Evolutionary conservation across 2,113 vertebrate species (phyloP), one percentile per base, ranked within the genome.

Genomic region (Macquaria ambigua): DNA sequence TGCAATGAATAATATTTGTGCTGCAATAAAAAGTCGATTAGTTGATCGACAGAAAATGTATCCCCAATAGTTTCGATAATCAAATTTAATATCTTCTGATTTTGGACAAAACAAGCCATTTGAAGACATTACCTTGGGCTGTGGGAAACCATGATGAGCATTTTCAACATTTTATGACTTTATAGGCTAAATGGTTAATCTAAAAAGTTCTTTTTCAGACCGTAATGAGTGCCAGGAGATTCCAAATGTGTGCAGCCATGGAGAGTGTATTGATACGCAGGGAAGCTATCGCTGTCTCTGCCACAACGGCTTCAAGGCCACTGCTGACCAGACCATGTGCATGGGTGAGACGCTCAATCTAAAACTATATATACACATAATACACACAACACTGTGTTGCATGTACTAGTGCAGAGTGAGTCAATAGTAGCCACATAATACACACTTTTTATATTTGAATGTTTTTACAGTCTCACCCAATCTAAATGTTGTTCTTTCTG

Each of bases 211-310:
- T 39, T 5, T 2, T 64, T 74, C 64, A 99, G 98, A 98, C 88
- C 96, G 96, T 25, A 97, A 99, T 0, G 97, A 99, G 82, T 99
- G 98, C 88, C 95, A 91, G 91, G 98, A 99, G 92, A 98, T 97
- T 87, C 96, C 96, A 15, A 97, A 97, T 0, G 95, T 97, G 39
- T 98, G 97, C 92, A 98, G 97, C 93, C 97, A 98, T 0, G 98
- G 98, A 0, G 93, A 97, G 87, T 99, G 98, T 0, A 94, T 99
- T 8, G 97, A 99, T 92, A 98, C 96, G 0, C 96, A 97, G 87
- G 97, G 97, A 81, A 97, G 98, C 92, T 99, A 97, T 68, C 91
- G 95, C 58, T 99, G 98, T 85, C 92, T 97, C 77, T 99, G 98
- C 89, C 97, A 97, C 94, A 98, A 96, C 0, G 98, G 97, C 85